Evolutionary conservation across 2,113 vertebrate species (phyloP), one percentile per base, ranked within the genome.

Genomic region (Corythornis vintsioides): DNA sequence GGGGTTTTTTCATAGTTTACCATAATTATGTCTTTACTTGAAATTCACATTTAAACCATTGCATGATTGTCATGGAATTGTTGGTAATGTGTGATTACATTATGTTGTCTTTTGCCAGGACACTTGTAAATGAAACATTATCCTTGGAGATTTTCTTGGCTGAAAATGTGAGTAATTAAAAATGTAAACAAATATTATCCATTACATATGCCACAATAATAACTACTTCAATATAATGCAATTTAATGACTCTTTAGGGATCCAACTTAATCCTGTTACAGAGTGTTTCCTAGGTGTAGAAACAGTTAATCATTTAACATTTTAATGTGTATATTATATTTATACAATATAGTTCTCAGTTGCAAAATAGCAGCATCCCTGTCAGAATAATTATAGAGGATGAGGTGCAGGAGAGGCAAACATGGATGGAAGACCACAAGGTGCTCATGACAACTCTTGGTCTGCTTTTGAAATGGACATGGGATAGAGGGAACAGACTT

Each of bases 131-230:
- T 97, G 96, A 98, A 96, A 95, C 93, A 95, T 97, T 97, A 97
- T 97, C 98, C 97, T 98, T 94, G 70, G 97, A 98, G 97, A 98
- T 96, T 98, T 98, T 97, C 97, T 97, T 98, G 97, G 97, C 97
- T 98, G 96, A 95, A 98, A 98, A 97, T 97, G 94, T 96, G 95
- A 97, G 97, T 96, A 97, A 98, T 98, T 98, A 98, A 98, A 98
- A 97, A 97, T 89, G 94, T 97, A 98, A 98, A 98, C 97, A 98
- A 98, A 98, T 97, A 97, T 97, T 98, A 97, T 97, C 96, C 96
- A 92, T 97, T 98, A 97, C 97, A 97, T 98, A 98, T 97, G 97
- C 94, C 96, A 94, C 93, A 95, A 96, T 97, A 97, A 97, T 97
- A 98, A 98, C 98, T 98, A 97, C 96, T 97, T 98, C 96, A 96